phyloP scores from a whole-genome alignment of 2,888 invertebrate genomes.

The Stramonita haemastoma region DNA sequence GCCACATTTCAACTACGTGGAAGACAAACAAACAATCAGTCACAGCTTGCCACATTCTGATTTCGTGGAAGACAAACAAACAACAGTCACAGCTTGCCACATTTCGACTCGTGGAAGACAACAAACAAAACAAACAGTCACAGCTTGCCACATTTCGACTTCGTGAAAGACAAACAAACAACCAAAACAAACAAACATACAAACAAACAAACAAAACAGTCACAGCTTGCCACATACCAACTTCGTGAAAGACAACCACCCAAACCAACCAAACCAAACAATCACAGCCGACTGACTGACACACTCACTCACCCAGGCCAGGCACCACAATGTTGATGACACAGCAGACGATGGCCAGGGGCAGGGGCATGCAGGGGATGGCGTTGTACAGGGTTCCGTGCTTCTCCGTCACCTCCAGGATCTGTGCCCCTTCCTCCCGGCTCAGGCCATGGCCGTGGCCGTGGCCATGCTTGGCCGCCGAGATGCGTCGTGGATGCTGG shows the following conservation, averaged over 20 bases:
- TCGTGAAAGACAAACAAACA: too few species aligned
- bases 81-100: too few species aligned
- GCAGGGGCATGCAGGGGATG: constrained; percentile 79
- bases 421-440: constrained; percentile 64
- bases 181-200: neutral
- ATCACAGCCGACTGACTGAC: neutral
- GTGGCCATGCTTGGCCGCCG: constrained; percentile 30
- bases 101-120: too few species aligned
- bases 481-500: neutral
- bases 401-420: constrained; percentile 77
- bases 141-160: too few species aligned
- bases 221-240: neutral
- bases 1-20: too few species aligned
- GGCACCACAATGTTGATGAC: constrained; percentile 74
- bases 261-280: neutral
- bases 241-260: neutral
- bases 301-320: constrained; percentile 72
- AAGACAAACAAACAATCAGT: too few species aligned
- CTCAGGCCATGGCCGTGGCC: constrained; percentile 57
- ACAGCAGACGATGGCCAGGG: constrained; percentile 76
- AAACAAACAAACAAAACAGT: neutral
- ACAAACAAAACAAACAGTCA: too few species aligned
- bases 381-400: constrained; percentile 82
- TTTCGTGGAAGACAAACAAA: too few species aligned
- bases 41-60: too few species aligned